Evolutionary conservation across 2,888 invertebrate species (phyloP), one percentile per base, ranked within the genome.

Genomic region (Molanna angustata): DNA sequence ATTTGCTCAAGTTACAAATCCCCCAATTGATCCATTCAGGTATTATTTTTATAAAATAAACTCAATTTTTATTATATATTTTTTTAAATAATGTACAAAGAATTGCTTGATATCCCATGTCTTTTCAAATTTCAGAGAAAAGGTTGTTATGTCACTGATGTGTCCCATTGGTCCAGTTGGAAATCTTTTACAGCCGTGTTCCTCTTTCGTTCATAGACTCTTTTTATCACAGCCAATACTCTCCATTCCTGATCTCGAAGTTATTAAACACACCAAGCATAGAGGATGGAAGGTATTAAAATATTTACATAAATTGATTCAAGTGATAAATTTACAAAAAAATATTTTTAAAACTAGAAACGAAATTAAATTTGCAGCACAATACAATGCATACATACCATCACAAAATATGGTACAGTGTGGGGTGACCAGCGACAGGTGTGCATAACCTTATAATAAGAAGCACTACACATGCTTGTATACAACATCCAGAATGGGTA

Each of bases 1-100:
- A 40, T 99, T 99, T 73, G 99, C 99, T 27, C 99, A 99, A 80
- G 94, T 96, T 62, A 99, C 99, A 63, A 99, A 99, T 78, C 99
- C 99, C 3, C 99, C 99, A 3, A 98, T 99, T 62, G 99, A 99
- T 79, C 99, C 99, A 31, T 98, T 99, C 83, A 80, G 83, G 77
- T 76, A 49, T n/a, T 27, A 7, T 27, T 3, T 4, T 21, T 16
- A n/a, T 48, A n/a, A 16, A 16, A 16, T 3, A 16, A 16, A 4
- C 3, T 4, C 4, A 33, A 16, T 37, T 16, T 6, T 16, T 37
- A 4, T 37, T 37, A n/a, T n/a, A n/a, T n/a, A n/a, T n/a, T n/a
- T n/a, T n/a, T n/a, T n/a, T n/a, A n/a, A n/a, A n/a, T n/a, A n/a
- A n/a, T n/a, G n/a, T n/a, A n/a, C n/a, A n/a, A n/a, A n/a, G n/a